A percentile compares a stretch with the other conserved stretches of the same genome.
phyloP scores from a whole-genome alignment of 1,140 invertebrate genomes.

The Drosophila fuyamai region DNA sequence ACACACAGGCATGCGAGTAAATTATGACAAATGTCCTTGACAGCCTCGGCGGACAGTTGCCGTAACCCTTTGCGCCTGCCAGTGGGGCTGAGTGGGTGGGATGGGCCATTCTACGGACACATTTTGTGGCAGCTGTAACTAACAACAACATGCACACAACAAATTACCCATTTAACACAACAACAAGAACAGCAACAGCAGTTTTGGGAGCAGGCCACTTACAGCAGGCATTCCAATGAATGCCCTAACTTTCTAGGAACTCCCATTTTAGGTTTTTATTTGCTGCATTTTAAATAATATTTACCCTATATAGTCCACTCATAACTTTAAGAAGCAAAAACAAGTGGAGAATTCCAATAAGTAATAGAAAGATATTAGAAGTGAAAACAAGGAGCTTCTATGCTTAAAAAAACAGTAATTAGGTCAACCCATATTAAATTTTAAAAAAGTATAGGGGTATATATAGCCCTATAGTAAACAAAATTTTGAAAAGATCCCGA shows the following conservation, averaged over 20 bases:
- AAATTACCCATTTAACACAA: constrained; percentile 82
- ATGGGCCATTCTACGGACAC: constrained; percentile 23
- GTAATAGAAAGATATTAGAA: too few species aligned
- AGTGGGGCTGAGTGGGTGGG: not conserved
- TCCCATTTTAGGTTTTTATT: not conserved
- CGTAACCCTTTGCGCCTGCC: constrained; percentile 51
- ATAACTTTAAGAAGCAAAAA: too few species aligned
- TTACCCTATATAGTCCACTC: too few species aligned
- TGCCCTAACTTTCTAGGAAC: not conserved
- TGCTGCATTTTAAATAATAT: too few species aligned
- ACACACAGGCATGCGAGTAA: constrained; percentile 59
- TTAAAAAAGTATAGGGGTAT: too few species aligned
- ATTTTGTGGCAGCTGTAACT: constrained; percentile 79
- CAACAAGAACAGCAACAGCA: constrained; percentile 15
- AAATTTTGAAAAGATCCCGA: too few species aligned
- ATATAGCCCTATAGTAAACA: too few species aligned
- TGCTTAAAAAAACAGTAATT: too few species aligned
- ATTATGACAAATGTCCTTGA: constrained; percentile 84
- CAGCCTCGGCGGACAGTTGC: constrained; percentile 49
- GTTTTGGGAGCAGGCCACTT: not conserved
- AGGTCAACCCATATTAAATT: too few species aligned
- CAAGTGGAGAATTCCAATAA: too few species aligned
- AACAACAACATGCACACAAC: constrained; percentile 82
- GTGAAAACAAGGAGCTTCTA: too few species aligned
- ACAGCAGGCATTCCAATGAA: not conserved